A percentile compares a stretch with the other conserved stretches of the same genome.
phyloP scores from a whole-genome alignment of 1,140 invertebrate genomes.

The Formica exsecta region DNA sequence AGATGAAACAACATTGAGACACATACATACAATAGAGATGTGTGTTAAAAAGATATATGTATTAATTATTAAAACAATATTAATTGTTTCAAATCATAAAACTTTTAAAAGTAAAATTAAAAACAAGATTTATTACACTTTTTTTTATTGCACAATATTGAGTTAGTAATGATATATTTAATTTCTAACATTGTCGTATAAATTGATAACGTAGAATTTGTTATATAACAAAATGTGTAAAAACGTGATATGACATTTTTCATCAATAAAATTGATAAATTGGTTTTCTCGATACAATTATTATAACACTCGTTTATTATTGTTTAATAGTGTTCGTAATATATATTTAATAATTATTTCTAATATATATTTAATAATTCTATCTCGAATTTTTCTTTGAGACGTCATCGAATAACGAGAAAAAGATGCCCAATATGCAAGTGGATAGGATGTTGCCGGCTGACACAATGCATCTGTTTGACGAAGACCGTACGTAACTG shows the following conservation, averaged over 20 bases:
- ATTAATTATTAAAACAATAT: not conserved
- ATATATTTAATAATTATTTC: not conserved
- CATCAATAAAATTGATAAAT: constrained; percentile 16
- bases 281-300: not conserved
- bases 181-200: not conserved
- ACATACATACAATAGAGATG: not conserved
- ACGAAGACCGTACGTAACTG: constrained; percentile 20
- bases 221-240: not conserved
- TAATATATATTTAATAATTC: not conserved
- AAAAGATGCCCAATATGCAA: not conserved
- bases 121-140: not conserved
- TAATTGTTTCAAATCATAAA: not conserved
- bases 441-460: constrained; percentile 11
- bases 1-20: not conserved
- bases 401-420: constrained; percentile 32
- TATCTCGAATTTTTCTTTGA: not conserved
- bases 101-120: not conserved
- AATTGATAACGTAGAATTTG: not conserved
- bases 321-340: not conserved
- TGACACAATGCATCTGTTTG: constrained; percentile 42
- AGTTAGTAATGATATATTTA: not conserved
- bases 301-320: constrained; percentile 5
- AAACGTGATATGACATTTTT: not conserved
- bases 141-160: not conserved
- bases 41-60: no score